Evolutionary conservation across 2,797 vertebrate species (phyloP).

Genomic region (Enteromius paludinosus): DNA sequence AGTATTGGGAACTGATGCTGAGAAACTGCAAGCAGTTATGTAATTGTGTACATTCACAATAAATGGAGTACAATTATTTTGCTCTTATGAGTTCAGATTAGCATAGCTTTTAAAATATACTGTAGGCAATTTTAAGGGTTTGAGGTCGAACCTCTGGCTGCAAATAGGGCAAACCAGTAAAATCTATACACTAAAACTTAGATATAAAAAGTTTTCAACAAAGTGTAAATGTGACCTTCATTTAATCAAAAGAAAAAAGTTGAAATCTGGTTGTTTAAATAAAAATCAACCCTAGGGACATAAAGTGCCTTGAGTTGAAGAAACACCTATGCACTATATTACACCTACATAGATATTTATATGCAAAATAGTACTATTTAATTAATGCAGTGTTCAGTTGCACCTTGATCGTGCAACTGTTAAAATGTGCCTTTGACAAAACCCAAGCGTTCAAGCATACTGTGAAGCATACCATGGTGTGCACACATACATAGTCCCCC

Average conservation of each 20-base stretch:
- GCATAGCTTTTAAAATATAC: neutral
- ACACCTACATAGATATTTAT: conserved; percentile 6
- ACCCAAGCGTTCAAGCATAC: conserved; percentile 9
- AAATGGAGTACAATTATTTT: neutral
- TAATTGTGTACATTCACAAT: neutral
- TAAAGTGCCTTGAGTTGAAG: neutral
- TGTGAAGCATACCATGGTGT: neutral
- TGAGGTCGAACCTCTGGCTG: neutral
- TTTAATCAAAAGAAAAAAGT: neutral
- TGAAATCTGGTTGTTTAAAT: conserved; percentile 1
- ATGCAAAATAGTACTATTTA: conserved; percentile 1
- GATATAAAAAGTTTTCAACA: neutral
- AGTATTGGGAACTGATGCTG: neutral
- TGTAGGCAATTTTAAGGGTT: neutral
- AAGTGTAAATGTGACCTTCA: neutral
- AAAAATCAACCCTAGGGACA: neutral
- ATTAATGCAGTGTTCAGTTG: conserved; percentile 38
- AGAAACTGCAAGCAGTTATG: neutral
- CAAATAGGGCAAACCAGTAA: neutral
- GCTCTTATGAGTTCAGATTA: neutral
- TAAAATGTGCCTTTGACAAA: conserved; percentile 23
- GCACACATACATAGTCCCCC: conserved; percentile 6
- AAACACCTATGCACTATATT: conserved; percentile 5
- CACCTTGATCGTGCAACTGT: conserved; percentile 25
- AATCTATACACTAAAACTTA: neutral